Evolutionary conservation across 2,797 vertebrate species (phyloP).

Genomic region (Peromyscus nudipes): DNA sequence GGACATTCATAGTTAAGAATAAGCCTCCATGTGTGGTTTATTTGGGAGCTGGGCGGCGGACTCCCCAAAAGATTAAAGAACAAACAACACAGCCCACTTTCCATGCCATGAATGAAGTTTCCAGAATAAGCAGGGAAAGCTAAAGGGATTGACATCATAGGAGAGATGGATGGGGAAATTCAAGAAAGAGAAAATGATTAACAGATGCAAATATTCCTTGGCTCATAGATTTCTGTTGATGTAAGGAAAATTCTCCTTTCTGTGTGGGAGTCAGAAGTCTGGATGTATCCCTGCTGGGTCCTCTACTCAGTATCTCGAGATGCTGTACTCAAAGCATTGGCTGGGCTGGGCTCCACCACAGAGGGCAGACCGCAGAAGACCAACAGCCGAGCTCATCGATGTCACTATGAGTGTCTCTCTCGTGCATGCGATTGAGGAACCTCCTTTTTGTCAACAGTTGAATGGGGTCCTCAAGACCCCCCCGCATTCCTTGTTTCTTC

Average conservation of each 20-base stretch:
- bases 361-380: fast-evolving
- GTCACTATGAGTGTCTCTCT: not conserved
- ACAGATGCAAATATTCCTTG: not conserved
- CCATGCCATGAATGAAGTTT: not conserved
- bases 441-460: not conserved
- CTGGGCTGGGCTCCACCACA: not conserved
- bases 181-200: not conserved
- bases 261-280: not conserved
- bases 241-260: not conserved
- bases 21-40: too few species aligned
- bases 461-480: not conserved
- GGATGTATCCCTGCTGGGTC: too few species aligned
- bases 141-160: not conserved
- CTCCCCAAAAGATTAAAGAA: too few species aligned
- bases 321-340: not conserved
- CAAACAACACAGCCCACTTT: too few species aligned
- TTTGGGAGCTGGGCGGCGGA: too few species aligned
- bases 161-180: not conserved
- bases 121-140: not conserved
- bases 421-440: not conserved
- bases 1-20: too few species aligned
- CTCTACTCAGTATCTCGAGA: not conserved
- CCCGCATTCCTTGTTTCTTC: not conserved
- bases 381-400: not conserved
- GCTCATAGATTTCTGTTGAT: not conserved